Conservation (phyloP, 1,140 invertebrate genomes). For the Latrodectus geometricus region DNA sequence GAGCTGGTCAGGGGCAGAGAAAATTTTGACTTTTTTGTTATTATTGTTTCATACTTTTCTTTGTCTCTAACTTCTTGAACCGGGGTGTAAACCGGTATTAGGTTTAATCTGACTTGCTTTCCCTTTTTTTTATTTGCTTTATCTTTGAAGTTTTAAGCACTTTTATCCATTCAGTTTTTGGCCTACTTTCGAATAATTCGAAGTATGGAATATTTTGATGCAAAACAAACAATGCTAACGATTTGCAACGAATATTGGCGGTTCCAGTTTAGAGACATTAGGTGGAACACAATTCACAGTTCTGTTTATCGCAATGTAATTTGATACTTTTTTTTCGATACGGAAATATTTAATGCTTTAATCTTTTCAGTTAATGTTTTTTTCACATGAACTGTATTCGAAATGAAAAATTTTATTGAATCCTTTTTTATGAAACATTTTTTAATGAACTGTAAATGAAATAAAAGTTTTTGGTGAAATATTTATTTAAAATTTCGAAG, state of each 20-base stretch:
- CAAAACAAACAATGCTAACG: conserved; percentile 33
- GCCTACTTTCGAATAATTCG: conserved; percentile 29
- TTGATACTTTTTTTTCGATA: too few relatives aligned
- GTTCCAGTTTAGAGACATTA: background rate
- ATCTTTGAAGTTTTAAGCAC: background rate
- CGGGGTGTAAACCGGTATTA: conserved; percentile 37
- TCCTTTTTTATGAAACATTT: too few relatives aligned
- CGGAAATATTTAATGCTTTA: too few relatives aligned
- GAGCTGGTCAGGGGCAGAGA: conserved; percentile 48
- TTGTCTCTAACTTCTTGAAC: conserved; percentile 37
- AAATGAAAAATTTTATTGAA: too few relatives aligned
- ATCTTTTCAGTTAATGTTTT: too few relatives aligned
- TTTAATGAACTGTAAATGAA: too few relatives aligned
- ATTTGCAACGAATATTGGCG: background rate
- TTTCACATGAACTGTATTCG: too few relatives aligned
- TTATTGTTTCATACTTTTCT: conserved; percentile 20
- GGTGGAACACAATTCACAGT: background rate
- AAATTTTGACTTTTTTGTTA: conserved; percentile 31
- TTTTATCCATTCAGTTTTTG: conserved; percentile 16
- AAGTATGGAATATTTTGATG: conserved; percentile 17
- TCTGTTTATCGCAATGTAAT: too few relatives aligned
- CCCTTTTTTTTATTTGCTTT: background rate
- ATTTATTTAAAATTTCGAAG: too few relatives aligned
- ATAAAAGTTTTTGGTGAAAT: too few relatives aligned
- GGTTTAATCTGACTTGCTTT: conserved; percentile 30